These are phyloP conservation scores for Cephus cinctus DNA, from an alignment of 1,140 invertebrate genomes.

Conservation along the genomic window DNA sequence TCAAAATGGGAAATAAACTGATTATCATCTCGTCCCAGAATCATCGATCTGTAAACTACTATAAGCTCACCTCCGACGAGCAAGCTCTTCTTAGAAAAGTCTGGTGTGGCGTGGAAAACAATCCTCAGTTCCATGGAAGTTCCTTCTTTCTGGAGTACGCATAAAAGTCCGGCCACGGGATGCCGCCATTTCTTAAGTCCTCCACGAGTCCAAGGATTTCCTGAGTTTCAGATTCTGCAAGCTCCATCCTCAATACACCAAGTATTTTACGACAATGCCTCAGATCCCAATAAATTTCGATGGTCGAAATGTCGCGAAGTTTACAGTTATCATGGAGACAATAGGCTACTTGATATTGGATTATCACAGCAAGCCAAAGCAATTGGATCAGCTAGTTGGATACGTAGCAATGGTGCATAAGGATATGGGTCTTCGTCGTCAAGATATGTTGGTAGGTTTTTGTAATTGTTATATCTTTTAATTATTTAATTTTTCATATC, in stretches of 20 bases:
- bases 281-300: conserved; percentile 23
- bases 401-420: conserved; percentile 40
- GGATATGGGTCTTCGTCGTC: conserved; percentile 29
- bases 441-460: conserved; percentile 28
- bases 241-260: conserved; percentile 28
- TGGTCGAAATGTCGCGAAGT: conserved; percentile 21
- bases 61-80: conserved; percentile 23
- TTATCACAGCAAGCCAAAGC: conserved; percentile 29
- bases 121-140: conserved; percentile 30
- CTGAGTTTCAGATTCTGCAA: conserved; percentile 26
- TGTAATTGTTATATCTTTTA: neutral
- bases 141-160: too few species aligned
- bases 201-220: neutral
- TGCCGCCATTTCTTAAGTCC: too few species aligned
- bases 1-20: too few species aligned
- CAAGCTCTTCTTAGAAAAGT: conserved; percentile 23
- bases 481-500: neutral
- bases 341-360: conserved; percentile 33
- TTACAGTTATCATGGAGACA: conserved; percentile 29
- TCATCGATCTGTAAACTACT: too few species aligned
- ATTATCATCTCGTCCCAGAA: too few species aligned
- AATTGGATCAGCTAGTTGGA: conserved; percentile 30
- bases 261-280: conserved; percentile 29
- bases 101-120: conserved; percentile 28
- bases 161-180: too few species aligned